phyloP scores from a whole-genome alignment of 1,140 invertebrate genomes.

The Andrena cerasifolii region DNA sequence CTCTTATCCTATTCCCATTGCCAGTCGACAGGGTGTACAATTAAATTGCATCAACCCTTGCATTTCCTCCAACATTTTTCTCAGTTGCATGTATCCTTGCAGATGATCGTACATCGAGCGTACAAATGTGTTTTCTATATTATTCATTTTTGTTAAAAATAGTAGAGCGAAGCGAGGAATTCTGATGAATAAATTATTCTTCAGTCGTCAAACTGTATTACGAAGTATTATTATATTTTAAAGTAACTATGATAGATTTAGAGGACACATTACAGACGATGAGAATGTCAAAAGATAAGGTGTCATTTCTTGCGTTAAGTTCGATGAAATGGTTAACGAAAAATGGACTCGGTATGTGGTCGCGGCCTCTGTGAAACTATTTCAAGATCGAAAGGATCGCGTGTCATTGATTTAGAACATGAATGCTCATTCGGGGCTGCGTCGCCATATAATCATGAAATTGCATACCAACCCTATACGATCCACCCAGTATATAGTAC shows the following conservation, averaged over 20 bases:
- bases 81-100: too few relatives aligned
- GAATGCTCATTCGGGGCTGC: constrained; percentile 31
- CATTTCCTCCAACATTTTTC: too few relatives aligned
- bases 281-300: not conserved
- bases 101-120: too few relatives aligned
- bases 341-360: not conserved
- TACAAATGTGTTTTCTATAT: too few relatives aligned
- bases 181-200: too few relatives aligned
- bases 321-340: not conserved
- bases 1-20: not conserved
- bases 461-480: constrained; percentile 58
- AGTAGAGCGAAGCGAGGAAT: too few relatives aligned
- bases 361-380: constrained; percentile 2
- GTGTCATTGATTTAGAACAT: constrained; percentile 49
- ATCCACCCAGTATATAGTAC: constrained; percentile 71
- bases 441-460: constrained; percentile 59
- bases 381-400: constrained; percentile 21
- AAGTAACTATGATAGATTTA: too few relatives aligned
- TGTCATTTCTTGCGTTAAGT: not conserved
- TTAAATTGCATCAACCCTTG: not conserved
- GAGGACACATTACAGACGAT: too few relatives aligned
- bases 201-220: too few relatives aligned
- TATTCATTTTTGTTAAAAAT: too few relatives aligned
- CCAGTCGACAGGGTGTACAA: too few relatives aligned
- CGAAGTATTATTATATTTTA: too few relatives aligned